Evolutionary conservation across 2,113 vertebrate genomes (phyloP), one percentile per base, ranked within the genome.

Genomic region (Crocuta crocuta): DNA sequence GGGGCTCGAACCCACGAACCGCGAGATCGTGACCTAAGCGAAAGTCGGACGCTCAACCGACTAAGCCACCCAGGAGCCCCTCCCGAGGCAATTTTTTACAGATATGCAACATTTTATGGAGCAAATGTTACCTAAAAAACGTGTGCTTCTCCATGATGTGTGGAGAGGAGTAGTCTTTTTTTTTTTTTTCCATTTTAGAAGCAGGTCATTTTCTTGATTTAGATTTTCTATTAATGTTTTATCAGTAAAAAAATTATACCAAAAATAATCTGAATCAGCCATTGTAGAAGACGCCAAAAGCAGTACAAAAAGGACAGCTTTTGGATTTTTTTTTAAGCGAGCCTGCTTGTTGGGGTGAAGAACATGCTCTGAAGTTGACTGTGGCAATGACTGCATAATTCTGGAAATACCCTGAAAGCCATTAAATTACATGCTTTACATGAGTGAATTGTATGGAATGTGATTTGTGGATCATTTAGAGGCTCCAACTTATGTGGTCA

Each of bases 181-280:
- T 48, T 89, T 48, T 94, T 94, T 65, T 83, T 80, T 93, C 82
- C 63, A 21, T 88, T 89, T 95, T 76, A 81, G 10, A 97, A 95
- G 19, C 70, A 91, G 31, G 26, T n/a, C 65, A 55, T 89, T 90
- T 96, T 92, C 78, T 84, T 71, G 23, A 93, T 87, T 82, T 96
- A 96, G 91, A 48, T 26, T 63, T 96, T 92, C 95, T 97, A 86
- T 94, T 87, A 53, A 85, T 66, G 6, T 39, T 0, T 17, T 84
- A 94, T 94, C 65, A 79, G 81, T 2, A 48, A 39, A 39, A 85
- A 88, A 91, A 23, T 85, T 91, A 68, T 24, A 82, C 70, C 63
- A 70, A 94, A 97, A 97, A 91, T 88, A 97, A 92, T 91, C 84
- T 96, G 16, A 95, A 91, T 26, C 90, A 58, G 65, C 90, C 33